Base-by-base conservation (phyloP, 2,888 invertebrate genomes). In the Theretra japonica region DNA sequence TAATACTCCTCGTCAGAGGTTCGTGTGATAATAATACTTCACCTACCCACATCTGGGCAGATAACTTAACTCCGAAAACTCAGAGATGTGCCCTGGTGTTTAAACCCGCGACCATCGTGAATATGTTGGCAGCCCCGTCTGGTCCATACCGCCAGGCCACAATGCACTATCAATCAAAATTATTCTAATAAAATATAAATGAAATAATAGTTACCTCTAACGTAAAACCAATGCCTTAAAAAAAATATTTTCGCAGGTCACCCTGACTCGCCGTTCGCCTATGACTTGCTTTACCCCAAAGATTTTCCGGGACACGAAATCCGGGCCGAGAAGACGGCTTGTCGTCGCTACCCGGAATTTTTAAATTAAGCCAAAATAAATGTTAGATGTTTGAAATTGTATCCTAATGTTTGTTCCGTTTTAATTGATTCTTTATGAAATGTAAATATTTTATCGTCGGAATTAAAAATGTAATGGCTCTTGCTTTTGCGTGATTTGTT, bases 321-420 rank as follows among this genome's bases (percentile, higher is more conserved):
- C 75, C 78, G 75, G 79, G 72, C 73, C 70, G 74, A 76, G 79
- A 79, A 81, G 80, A 80, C 76, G 75, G 75, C 78, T 77, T 78
- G 81, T 80, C 80, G 78, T 76, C 77, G 74, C 72, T 73, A 60
- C 71, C 56, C 73, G 74, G 80, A 78, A 80, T 80, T 83, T 83
- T 82, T 79, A 81, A 83, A 83, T 83, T 80, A 80, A 75, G 77
- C 79, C 77, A 73, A 78, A 82, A 81, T 77, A 81, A 82, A 82
- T 79, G 80, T 79, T 77, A 75, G 69, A 77, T 77, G 79, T 77
- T 74, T 73, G 75, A 77, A 77, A 76, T 77, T 77, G 77, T 80
- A 80, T 79, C 75, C 78, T 80, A 79, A 60, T 74, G 72, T 75
- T 72, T 71, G 75, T 72, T 71, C 70, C 50, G 11, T 21, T 28